Conservation (phyloP, 2,113 vertebrate species). For the Solenodon paradoxus region DNA sequence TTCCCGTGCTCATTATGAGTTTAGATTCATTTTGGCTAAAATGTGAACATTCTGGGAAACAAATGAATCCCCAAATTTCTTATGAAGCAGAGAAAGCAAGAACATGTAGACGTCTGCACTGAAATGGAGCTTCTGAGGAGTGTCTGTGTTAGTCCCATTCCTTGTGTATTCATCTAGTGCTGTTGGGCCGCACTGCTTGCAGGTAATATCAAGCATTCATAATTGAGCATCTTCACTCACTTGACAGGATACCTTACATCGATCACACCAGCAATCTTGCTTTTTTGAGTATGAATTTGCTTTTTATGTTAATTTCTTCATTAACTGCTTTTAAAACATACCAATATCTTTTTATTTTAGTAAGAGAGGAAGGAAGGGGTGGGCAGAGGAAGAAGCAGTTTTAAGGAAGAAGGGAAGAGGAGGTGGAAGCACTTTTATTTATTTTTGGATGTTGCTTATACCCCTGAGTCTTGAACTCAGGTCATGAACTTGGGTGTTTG, state of each 20-base stretch:
- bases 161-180: conserved; percentile 29
- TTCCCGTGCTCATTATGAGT: conserved; percentile 52
- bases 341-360: conserved; percentile 5
- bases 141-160: conserved; percentile 28
- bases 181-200: conserved; percentile 52
- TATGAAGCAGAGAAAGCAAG: conserved; percentile 50
- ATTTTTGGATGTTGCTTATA: no score
- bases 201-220: conserved; percentile 54
- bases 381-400: no score
- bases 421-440: no score
- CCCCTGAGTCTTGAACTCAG: no score
- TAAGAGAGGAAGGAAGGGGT: no score
- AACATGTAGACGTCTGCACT: conserved; percentile 10
- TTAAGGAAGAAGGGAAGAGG: no score
- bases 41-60: conserved; percentile 58
- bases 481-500: no score
- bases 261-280: conserved; percentile 52
- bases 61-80: conserved; percentile 45
- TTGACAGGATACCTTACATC: conserved; percentile 42
- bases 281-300: background rate
- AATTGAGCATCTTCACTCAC: conserved; percentile 59
- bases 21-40: conserved; percentile 50
- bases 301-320: conserved; percentile 50
- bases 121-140: conserved; percentile 29
- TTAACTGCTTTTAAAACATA: conserved; percentile 55